Evolutionary conservation across 2,797 vertebrate species (phyloP).

Genomic region (Hypotaenidia philippensis): DNA sequence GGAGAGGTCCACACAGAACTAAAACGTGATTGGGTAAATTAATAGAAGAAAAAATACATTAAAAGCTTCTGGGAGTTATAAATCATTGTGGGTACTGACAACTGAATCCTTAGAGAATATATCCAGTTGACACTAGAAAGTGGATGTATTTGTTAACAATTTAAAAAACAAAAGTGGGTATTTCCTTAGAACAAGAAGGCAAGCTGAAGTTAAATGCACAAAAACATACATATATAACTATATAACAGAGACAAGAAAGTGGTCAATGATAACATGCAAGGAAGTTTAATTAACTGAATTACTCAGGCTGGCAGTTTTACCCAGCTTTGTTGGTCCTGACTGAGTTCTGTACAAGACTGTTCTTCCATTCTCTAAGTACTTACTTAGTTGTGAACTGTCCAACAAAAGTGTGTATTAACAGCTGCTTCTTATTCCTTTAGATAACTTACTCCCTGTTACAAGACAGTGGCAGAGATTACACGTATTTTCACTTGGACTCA

Average conservation of each 20-base stretch:
- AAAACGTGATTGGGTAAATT: background rate
- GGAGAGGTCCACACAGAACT: background rate
- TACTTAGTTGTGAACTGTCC: background rate
- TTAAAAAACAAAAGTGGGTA: background rate
- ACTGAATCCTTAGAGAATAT: background rate
- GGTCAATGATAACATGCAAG: background rate
- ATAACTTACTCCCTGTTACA: conserved; percentile 90
- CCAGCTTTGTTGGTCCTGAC: background rate
- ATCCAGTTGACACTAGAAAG: background rate
- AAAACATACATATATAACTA: fast-evolving
- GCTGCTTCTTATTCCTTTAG: conserved; percentile 69
- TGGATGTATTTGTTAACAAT: background rate
- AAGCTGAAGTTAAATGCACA: background rate
- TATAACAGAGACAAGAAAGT: background rate
- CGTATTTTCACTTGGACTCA: conserved; percentile 85
- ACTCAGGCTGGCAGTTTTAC: background rate
- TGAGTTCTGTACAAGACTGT: background rate
- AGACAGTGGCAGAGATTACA: conserved; percentile 87
- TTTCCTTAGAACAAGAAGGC: background rate
- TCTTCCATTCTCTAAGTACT: background rate
- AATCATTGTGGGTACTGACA: background rate
- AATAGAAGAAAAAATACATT: background rate
- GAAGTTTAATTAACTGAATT: background rate
- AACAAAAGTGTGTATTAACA: background rate
- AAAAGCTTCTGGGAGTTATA: background rate